A percentile compares a stretch with the other conserved stretches of the same genome.
Evolutionary conservation across 2,888 invertebrate species (phyloP).

Genomic region (Monoplex corrugatus): DNA sequence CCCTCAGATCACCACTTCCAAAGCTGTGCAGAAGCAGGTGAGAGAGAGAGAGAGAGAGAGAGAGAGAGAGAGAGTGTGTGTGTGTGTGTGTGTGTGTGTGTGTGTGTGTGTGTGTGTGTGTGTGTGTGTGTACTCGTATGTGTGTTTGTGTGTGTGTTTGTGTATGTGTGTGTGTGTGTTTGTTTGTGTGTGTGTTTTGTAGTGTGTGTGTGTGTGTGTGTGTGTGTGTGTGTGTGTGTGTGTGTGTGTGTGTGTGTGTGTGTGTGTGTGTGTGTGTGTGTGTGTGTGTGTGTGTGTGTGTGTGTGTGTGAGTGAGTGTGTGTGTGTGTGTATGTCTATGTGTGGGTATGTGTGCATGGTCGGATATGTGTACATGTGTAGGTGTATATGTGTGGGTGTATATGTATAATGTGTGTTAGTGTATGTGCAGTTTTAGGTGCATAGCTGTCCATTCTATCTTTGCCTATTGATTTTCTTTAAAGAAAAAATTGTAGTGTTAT

Average conservation of each 20-base stretch:
- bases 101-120: neutral
- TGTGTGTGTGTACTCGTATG: neutral
- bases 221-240: neutral
- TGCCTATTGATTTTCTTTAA: too few relatives aligned
- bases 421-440: too few relatives aligned
- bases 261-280: neutral
- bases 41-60: too few relatives aligned
- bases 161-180: neutral
- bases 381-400: neutral
- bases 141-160: neutral
- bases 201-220: neutral
- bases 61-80: too few relatives aligned
- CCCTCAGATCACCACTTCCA: slow-evolving; percentile 68
- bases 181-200: neutral
- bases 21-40: slow-evolving; percentile 73
- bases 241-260: neutral
- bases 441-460: too few relatives aligned
- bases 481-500: too few relatives aligned
- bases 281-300: neutral
- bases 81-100: neutral
- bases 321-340: neutral
- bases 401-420: neutral
- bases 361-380: neutral
- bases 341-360: neutral
- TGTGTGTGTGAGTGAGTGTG: neutral